phyloP scores from a whole-genome alignment of 2,797 vertebrate species.

The Ibycter americanus region DNA sequence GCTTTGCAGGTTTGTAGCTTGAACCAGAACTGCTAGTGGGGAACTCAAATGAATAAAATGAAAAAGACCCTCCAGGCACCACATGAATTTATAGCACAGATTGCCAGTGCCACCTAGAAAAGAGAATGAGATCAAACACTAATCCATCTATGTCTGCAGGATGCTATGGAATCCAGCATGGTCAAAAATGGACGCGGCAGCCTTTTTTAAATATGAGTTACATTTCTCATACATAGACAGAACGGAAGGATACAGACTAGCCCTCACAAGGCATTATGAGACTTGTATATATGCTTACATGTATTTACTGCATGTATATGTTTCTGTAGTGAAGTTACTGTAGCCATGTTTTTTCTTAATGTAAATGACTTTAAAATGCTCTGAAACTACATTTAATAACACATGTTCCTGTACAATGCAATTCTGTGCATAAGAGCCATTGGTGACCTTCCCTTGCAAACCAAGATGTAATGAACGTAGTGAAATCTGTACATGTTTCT shows the following conservation, averaged over 20 bases:
- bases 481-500: background rate
- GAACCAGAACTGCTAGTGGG: conserved; percentile 10
- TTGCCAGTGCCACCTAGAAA: conserved; percentile 45
- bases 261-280: background rate
- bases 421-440: background rate
- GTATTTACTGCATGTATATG: background rate
- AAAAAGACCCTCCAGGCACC: background rate
- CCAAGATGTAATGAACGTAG: background rate
- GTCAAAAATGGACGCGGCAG: background rate
- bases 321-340: background rate
- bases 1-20: conserved; percentile 29
- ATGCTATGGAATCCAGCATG: background rate
- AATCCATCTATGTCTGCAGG: background rate
- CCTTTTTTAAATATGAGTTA: background rate
- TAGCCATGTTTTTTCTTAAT: background rate
- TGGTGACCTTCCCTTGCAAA: background rate
- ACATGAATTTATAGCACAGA: conserved; percentile 12
- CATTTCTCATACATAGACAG: background rate
- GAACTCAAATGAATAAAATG: conserved; percentile 15
- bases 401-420: background rate
- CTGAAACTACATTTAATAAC: background rate
- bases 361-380: background rate
- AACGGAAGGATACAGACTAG: background rate
- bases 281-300: background rate
- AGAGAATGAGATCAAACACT: background rate